Conservation (phyloP, 2,888 invertebrate species). For the Andricus curvator region DNA sequence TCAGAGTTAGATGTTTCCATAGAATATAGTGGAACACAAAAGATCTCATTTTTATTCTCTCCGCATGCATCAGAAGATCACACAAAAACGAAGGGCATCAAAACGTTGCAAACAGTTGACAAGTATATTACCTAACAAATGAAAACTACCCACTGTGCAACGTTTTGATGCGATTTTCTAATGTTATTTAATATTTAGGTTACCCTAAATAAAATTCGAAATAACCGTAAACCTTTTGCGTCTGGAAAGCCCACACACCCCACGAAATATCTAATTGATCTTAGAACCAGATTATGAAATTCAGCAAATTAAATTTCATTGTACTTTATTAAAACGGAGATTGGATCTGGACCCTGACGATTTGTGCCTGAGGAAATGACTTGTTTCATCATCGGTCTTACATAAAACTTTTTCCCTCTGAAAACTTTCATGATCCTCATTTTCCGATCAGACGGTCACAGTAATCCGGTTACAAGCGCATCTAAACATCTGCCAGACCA, state of each 20-base stretch:
- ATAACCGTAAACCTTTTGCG: background rate
- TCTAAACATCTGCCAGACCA: constrained; percentile 1
- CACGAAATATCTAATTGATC: background rate
- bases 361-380: no score
- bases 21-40: constrained; percentile 7
- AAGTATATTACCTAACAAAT: no score
- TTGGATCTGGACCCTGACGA: no score
- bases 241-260: background rate
- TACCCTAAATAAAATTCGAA: no score
- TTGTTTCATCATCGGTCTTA: background rate
- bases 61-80: background rate
- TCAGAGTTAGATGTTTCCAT: constrained; percentile 2
- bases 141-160: no score
- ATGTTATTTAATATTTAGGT: no score
- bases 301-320: no score
- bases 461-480: constrained; percentile 13
- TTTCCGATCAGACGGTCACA: background rate
- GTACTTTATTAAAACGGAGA: no score
- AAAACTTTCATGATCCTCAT: constrained; percentile 26
- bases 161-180: no score
- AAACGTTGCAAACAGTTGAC: no score
- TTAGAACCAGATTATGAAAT: background rate
- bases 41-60: background rate
- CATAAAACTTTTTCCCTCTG: background rate
- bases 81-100: no score